Conservation (phyloP, 2,113 vertebrate genomes). For the Ochotona curzoniae region DNA sequence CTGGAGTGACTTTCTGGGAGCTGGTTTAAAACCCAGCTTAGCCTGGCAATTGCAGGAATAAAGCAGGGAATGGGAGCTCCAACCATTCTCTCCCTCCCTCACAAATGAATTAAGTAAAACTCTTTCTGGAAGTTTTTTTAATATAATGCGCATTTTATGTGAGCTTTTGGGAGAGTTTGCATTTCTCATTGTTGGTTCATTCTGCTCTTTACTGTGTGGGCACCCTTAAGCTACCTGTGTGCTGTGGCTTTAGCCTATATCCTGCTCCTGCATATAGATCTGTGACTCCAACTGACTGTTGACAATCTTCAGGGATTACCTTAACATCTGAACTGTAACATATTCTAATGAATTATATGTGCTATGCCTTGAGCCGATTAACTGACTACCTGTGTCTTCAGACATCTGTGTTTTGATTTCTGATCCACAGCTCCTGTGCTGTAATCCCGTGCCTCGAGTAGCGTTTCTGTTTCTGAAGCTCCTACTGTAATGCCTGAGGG, state of each 20-base stretch:
- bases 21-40: too few species aligned
- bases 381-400: background rate
- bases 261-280: background rate
- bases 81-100: too few species aligned
- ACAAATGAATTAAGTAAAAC: too few species aligned
- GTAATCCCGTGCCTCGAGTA: background rate
- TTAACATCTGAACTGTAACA: background rate
- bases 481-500: fast-evolving
- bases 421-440: background rate
- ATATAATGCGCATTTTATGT: too few species aligned
- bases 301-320: background rate
- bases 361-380: background rate
- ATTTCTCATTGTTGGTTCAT: too few species aligned
- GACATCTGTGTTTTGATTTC: background rate
- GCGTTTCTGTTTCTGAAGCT: background rate
- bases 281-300: background rate
- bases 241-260: background rate
- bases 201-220: background rate
- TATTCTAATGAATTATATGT: background rate
- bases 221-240: background rate
- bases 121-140: too few species aligned
- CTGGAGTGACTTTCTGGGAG: too few species aligned
- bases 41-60: too few species aligned
- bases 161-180: too few species aligned
- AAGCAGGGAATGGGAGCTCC: too few species aligned